These are phyloP conservation scores for Dreissena polymorpha DNA, from an alignment of 1,140 invertebrate species.

Conservation along the genomic window DNA sequence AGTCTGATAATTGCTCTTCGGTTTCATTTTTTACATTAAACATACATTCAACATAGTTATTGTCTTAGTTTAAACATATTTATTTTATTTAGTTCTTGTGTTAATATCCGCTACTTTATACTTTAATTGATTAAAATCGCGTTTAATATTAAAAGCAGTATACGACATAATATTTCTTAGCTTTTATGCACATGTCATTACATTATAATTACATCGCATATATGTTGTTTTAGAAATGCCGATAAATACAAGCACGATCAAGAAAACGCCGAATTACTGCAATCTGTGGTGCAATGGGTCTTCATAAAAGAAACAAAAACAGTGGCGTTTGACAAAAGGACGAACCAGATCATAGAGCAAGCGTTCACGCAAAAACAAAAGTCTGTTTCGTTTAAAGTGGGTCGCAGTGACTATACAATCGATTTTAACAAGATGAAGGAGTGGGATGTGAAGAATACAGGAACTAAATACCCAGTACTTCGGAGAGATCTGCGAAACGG, in stretches of 20 bases:
- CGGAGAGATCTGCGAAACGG: constrained; percentile 36
- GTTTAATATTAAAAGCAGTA: too few relatives aligned
- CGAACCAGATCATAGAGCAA: constrained; percentile 23
- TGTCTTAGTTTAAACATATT: too few relatives aligned
- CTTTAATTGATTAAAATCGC: too few relatives aligned
- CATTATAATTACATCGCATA: background rate
- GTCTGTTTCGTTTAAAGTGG: constrained; percentile 7
- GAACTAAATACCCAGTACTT: constrained; percentile 12
- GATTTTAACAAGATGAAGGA: constrained; percentile 43
- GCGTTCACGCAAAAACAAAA: constrained; percentile 27
- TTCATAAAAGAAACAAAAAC: constrained; percentile 37
- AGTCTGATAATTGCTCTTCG: too few relatives aligned
- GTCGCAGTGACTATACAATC: constrained; percentile 19
- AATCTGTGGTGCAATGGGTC: constrained; percentile 30
- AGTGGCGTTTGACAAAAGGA: background rate
- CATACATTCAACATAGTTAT: too few relatives aligned
- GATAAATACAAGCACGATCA: constrained; percentile 18
- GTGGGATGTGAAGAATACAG: constrained; percentile 13
- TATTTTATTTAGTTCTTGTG: too few relatives aligned
- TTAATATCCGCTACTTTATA: too few relatives aligned
- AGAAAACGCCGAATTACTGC: constrained; percentile 20
- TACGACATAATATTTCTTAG: too few relatives aligned
- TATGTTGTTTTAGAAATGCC: background rate
- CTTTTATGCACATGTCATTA: background rate
- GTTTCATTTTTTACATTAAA: too few relatives aligned